Evolutionary conservation across 2,113 vertebrate genomes (phyloP).

Genomic region (Callipepla squamata): DNA sequence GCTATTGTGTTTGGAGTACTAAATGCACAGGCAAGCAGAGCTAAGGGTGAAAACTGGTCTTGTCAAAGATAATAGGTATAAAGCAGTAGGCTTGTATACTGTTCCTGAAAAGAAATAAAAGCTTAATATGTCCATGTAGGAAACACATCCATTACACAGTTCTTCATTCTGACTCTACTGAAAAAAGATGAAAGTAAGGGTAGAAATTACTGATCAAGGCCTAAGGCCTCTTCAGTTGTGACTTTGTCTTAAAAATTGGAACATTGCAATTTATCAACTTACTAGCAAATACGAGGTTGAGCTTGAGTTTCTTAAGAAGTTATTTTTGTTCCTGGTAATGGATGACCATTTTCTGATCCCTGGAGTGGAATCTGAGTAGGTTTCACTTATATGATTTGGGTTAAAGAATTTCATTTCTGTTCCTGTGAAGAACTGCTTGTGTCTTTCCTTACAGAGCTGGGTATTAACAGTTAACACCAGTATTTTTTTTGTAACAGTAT

Average conservation of each 20-base stretch:
- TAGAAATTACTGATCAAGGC: neutral
- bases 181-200: neutral
- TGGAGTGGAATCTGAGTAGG: neutral
- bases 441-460: neutral
- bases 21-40: neutral
- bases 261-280: neutral
- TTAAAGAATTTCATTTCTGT: neutral
- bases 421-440: neutral
- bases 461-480: neutral
- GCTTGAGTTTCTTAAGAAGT: neutral
- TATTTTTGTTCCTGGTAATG: neutral
- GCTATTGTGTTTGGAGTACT: neutral
- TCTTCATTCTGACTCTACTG: neutral
- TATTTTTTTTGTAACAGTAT: neutral
- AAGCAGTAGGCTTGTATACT: neutral
- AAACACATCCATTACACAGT: neutral
- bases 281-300: neutral
- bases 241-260: neutral
- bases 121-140: neutral
- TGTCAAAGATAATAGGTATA: neutral
- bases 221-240: neutral
- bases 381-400: neutral
- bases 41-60: neutral
- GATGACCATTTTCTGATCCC: neutral
- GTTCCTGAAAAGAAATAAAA: neutral